Evolutionary conservation across 2,888 invertebrate species (phyloP).

Genomic region (Drosophila gaucha): DNA sequence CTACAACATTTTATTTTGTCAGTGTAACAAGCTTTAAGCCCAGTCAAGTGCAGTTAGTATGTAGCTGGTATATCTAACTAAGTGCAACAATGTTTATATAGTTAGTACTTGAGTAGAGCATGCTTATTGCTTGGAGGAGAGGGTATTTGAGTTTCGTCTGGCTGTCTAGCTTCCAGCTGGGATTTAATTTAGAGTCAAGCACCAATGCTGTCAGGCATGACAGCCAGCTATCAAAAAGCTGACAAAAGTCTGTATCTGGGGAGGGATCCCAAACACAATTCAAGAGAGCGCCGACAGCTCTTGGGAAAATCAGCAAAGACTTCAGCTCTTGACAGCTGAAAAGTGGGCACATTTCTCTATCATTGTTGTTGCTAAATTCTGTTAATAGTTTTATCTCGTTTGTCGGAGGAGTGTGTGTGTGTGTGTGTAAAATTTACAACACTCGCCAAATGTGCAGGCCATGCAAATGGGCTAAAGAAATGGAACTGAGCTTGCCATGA

Average conservation of each 20-base stretch:
- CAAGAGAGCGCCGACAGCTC: constrained; percentile 65
- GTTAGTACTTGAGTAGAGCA: not conserved
- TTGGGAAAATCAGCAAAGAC: constrained; percentile 68
- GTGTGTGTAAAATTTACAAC: constrained; percentile 61
- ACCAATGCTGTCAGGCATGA: constrained; percentile 67
- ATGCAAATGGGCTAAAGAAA: constrained; percentile 72
- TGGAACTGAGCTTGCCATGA: constrained; percentile 77
- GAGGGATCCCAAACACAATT: constrained; percentile 51
- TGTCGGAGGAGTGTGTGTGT: constrained; percentile 13
- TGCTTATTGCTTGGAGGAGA: not conserved
- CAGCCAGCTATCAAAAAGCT: constrained; percentile 69
- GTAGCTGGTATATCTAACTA: no score
- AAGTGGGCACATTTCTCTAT: constrained; percentile 76
- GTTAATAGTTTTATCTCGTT: constrained; percentile 79
- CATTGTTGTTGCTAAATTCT: constrained; percentile 81
- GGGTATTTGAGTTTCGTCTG: constrained; percentile 41
- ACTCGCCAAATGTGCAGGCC: constrained; percentile 21
- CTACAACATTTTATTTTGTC: no score
- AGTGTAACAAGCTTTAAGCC: not conserved
- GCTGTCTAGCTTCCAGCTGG: not conserved
- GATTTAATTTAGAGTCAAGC: constrained; percentile 66
- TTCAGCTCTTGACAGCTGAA: constrained; percentile 69
- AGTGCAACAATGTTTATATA: not conserved
- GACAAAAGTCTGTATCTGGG: constrained; percentile 57
- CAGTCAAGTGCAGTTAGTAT: not conserved